Base-by-base conservation (phyloP, 2,888 invertebrate species). In the Scaptodrosophila latifasciaeformis region DNA sequence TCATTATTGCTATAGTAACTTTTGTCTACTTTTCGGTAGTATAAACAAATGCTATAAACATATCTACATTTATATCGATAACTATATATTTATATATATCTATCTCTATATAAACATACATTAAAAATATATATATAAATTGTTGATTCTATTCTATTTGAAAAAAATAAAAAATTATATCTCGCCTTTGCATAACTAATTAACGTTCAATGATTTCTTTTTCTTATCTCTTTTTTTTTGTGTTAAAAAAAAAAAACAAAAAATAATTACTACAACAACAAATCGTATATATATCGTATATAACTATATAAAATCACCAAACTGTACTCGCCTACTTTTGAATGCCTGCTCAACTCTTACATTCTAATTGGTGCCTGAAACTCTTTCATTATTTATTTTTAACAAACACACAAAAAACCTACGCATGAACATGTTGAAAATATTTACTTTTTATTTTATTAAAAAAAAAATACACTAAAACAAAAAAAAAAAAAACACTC, bases 361-460 rank as follows among this genome's bases (percentile, higher is more conserved):
- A 74, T 75, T n/a, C 59, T 74, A 63, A 83, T 84, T 85, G 84
- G 79, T 85, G 85, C 82, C 84, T 84, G 84, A 74, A 72, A 67
- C 58, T 65, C 59, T 45, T 18, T 62, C 64, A 62, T 65, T 54
- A 48, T 60, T 53, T 57, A 66, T 52, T 43, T 52, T 42, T 53
- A 62, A 49, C 40, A 29, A 42, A 63, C 48, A 50, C 27, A 43
- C 47, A 44, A 50, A 39, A n/a, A 54, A 34, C 45, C 48, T 53
- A 35, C 67, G 75, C 75, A 75, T 75, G 75, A 68, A 62, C 54
- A 62, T 44, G 19, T 42, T 29, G 18, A 6, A 40, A 19, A 10
- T 52, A 52, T 72, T 64, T 66, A 45, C 58, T 75, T 72, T 72
- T 44, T 10, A 57, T 64, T 65, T 57, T 35, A 44, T 46, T 55